These are phyloP conservation scores for Danio jaintianensis DNA, from an alignment of 2,797 vertebrate genomes.

Conservation along the genomic window DNA sequence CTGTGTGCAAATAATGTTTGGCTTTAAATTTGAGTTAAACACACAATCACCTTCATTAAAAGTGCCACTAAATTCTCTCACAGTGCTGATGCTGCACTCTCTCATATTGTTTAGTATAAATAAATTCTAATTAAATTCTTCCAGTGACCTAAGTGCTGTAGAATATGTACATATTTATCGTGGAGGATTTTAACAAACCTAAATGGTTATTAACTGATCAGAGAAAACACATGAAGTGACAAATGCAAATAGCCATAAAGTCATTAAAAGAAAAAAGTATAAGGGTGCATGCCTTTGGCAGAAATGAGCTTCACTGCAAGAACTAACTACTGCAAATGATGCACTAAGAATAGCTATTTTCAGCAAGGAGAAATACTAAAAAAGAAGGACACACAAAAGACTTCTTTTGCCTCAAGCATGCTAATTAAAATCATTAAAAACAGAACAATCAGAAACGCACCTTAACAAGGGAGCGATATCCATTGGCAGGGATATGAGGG, in stretches of 20 bases:
- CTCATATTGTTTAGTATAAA: too few relatives aligned
- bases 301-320: conserved; percentile 11
- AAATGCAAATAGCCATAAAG: not conserved
- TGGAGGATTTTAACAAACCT: too few relatives aligned
- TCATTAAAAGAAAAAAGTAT: not conserved
- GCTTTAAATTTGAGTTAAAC: too few relatives aligned
- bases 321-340: conserved; percentile 17
- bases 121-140: too few relatives aligned
- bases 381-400: not conserved
- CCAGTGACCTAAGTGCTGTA: too few relatives aligned
- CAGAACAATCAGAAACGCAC: conserved; percentile 70
- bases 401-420: conserved; percentile 57
- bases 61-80: too few relatives aligned
- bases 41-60: too few relatives aligned
- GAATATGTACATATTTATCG: too few relatives aligned
- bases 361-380: not conserved
- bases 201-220: too few relatives aligned
- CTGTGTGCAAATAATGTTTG: too few relatives aligned
- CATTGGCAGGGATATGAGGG: conserved; percentile 88
- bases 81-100: too few relatives aligned
- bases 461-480: conserved; percentile 91
- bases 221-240: too few relatives aligned
- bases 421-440: conserved; percentile 67
- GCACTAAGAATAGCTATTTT: not conserved
- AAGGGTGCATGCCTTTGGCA: not conserved